Base-by-base conservation (phyloP, 2,113 vertebrate species). In the Phaethon lepturus region DNA sequence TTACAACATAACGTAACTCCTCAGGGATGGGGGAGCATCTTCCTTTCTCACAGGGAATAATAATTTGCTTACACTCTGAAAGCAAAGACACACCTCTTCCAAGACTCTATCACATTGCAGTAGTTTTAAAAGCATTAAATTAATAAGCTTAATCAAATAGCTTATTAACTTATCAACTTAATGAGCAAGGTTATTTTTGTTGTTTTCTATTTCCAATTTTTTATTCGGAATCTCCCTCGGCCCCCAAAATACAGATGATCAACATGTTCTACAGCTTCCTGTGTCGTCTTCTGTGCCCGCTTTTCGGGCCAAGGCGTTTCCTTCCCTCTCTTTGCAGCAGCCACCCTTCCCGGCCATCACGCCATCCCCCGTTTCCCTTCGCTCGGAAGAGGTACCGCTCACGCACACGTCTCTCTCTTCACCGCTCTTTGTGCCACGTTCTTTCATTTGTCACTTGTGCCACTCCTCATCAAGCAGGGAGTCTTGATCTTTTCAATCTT, bases 391-490 rank as follows among this genome's bases (percentile, higher is more conserved):
- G 7, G 3, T 49, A 69, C 40, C 5, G 22, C 7, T 17, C 6
- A 0, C 1, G 1, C n/a, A n/a, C 20, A 16, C 0, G 0, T 15
- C 42, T 53, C 35, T 29, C 50, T 25, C n/a, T 59, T 63, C 60
- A 25, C n/a, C 38, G 38, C 38, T 13, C 23, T 59, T 38, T 71
- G 28, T 85, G 31, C 11, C 31, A 24, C 4, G 5, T n/a, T 50
- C 68, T 60, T 71, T 20, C 35, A 44, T 40, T 76, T 76, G 45
- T 31, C 62, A 44, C 35, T 64, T 13, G 13, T 66, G 25, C 16
- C 23, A 24, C 29, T 59, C 59, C n/a, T 75, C n/a, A 28, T 28
- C 24, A 72, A 68, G 42, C 28, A 62, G 52, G 44, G 38, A 81
- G 38, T 52, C 69, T 44, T 35, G 22, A 52, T 68, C 56, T 85